Evolutionary conservation across 2,113 vertebrate genomes (phyloP), one percentile per base, ranked within the genome.

Genomic region (Pterocles burchelli): DNA sequence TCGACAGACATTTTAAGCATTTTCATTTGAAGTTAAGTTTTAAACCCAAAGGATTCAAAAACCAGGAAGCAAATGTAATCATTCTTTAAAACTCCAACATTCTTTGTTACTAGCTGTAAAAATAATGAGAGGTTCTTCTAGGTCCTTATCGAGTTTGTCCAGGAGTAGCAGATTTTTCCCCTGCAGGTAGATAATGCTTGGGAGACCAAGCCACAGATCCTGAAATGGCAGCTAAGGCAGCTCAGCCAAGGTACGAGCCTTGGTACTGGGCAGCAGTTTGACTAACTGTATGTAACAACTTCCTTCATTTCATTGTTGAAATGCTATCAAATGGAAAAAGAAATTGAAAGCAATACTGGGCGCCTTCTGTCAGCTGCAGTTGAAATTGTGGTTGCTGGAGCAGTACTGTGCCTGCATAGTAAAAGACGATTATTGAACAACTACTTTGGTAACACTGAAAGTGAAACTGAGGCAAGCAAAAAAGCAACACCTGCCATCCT

Each of bases 251-350:
- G 14, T 33, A 2, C 0, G 2, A 51, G 49, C 29, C 34, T 18
- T 34, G 33, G 48, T 9, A 63, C 41, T 0, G 2, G 34, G 45
- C 22, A 38, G 34, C 67, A 57, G 10, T 16, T 36, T 86, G 71
- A 48, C 11, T 36, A 19, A 51, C 41, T 82, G 20, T 13, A 21
- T 12, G 1, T 11, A 84, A 70, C 0, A 0, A 11, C 18, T 41
- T 73, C 10, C 13, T 31, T 51, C 31, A 13, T 58, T 81, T 89
- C 29, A 8, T 2, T 83, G 19, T 4, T 77, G 36, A 74, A 86
- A 77, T 84, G 54, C 12, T 66, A 62, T 43, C 51, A 54, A 66
- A 62, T 15, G 6, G 43, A 36, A 70, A 52, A 85, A 85, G 38
- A 54, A 89, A 77, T 1, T 5, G 45, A 38, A 73, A 55, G 66